Evolutionary conservation across 2,888 invertebrate genomes (phyloP), one percentile per base, ranked within the genome.

Genomic region (Gortyna flavago): DNA sequence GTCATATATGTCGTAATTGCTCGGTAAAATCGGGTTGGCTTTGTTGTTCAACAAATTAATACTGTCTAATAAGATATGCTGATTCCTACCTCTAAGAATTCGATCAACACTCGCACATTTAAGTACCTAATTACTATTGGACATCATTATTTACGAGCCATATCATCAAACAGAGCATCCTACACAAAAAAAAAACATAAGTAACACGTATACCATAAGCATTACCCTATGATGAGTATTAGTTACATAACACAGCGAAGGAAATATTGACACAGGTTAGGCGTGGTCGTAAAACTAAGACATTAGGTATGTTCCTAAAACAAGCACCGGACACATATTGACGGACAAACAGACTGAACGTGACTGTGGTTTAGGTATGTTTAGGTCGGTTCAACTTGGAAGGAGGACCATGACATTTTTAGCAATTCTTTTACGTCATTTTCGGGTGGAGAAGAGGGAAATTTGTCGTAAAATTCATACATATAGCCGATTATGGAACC

Each of bases 251-350:
- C 29, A 61, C 38, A 11, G 57, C 54, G 8, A 13, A 70, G n/a
- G 78, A 79, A 80, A 80, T 32, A 25, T 83, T 72, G 78, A 21
- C 32, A 16, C 25, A 38, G 57, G 29, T 64, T 3, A 69, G 76
- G 76, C 35, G 78, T 48, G 79, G 72, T 77, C 4, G 70, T 66
- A 69, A 86, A 80, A 78, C 84, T 79, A 77, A 88, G 73, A 72
- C n/a, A n/a, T n/a, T n/a, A n/a, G n/a, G n/a, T 72, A 75, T 81
- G 11, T 65, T 66, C 67, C 57, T 67, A 61, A 84, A 71, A 64
- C 83, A 80, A 85, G 76, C 78, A 66, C 62, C 66, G 62, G 59
- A 64, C 67, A 35, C 61, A 76, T 81, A 73, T 78, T 74, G 69
- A 64, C 64, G 54, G 70, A 72, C 71, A 77, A 83, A 85, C 68